Base-by-base conservation (phyloP, 2,888 invertebrate genomes). In the Pantelozetes paolii region DNA sequence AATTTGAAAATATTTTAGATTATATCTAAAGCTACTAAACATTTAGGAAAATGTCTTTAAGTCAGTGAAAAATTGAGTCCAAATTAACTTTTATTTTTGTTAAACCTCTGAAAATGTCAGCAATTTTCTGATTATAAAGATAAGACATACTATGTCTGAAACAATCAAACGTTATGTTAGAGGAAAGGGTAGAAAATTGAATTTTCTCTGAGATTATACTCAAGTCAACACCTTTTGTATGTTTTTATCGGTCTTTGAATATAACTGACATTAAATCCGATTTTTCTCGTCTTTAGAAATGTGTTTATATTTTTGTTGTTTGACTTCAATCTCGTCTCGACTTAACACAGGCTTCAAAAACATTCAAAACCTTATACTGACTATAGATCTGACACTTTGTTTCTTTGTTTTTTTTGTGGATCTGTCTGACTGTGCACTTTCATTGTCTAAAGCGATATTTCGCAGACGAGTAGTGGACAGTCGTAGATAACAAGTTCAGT, bases 401-500 rank as follows among this genome's bases (percentile, higher is more conserved):
- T 36, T 45, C 8, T 45, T 45, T 45, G 15, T 45, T 6, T 45
- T 45, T 45, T 45, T 45, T 45, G n/a, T n/a, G n/a, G n/a, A n/a
- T 45, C 45, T 15, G 2, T 15, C 45, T 45, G 15, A 45, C 45
- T 45, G 18, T 45, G 45, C 36, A 9, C 45, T 45, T 45, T 6
- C 15, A 2, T 45, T 45, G 45, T 45, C 2, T 18, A 45, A 36
- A 20, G 28, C 57, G 57, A 57, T 20, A 11, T 57, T 18, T 30
- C 11, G 30, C n/a, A 48, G 28, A 15, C 28, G 57, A 13, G 54
- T 54, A 54, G 62, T 64, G 62, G 62, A 64, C 62, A 64, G 62
- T 32, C 8, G 20, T n/a, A 64, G 62, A 64, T 64, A 64, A 64
- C 8, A 18, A 20, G 2, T 18, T 15, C 36, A 15, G 20, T 20